Evolutionary conservation across 2,888 invertebrate species (phyloP), one percentile per base, ranked within the genome.

Genomic region (Drosophila robusta): DNA sequence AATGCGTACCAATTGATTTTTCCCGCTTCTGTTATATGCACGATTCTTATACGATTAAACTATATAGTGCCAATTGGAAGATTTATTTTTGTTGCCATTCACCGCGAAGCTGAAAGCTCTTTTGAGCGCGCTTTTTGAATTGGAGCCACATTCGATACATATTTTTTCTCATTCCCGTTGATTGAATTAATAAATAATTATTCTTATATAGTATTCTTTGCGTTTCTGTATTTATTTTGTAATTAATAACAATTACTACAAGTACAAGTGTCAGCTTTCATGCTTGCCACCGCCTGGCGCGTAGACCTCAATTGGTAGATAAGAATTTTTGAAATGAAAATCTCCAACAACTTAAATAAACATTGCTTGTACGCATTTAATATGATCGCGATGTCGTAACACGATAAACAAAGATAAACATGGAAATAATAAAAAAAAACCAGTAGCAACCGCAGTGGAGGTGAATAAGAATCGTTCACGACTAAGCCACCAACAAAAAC

Each of bases 331-430:
- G 61, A 80, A 74, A 63, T 42, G 56, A 52, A 77, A 77, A 77
- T 70, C 84, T 76, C 36, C 50, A 16, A 58, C 55, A 36, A 34
- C 32, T 60, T 62, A 63, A 66, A 55, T 57, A 80, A 80, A 74
- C 75, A 61, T 4, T 58, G n/a, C 29, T 34, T 36, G 36, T n/a
- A 22, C 52, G 58, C 32, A 49, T 68, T 54, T 47, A 51, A 41
- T 68, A 51, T 57, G 26, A 55, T 61, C 58, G 16, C 18, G 39
- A 46, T 65, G 26, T 69, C 69, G 64, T 82, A 83, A 69, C 70
- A 66, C 45, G 32, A 68, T 70, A 82, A 86, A 77, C 61, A 83
- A 64, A 68, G 38, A 55, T 63, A 75, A 58, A 65, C 52, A 60
- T 57, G 24, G 65, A 38, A n/a, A 24, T 29, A 39, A 24, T 16